Evolutionary conservation across 1,140 invertebrate species (phyloP), one percentile per base, ranked within the genome.

Genomic region (Neuroterus valhalla): DNA sequence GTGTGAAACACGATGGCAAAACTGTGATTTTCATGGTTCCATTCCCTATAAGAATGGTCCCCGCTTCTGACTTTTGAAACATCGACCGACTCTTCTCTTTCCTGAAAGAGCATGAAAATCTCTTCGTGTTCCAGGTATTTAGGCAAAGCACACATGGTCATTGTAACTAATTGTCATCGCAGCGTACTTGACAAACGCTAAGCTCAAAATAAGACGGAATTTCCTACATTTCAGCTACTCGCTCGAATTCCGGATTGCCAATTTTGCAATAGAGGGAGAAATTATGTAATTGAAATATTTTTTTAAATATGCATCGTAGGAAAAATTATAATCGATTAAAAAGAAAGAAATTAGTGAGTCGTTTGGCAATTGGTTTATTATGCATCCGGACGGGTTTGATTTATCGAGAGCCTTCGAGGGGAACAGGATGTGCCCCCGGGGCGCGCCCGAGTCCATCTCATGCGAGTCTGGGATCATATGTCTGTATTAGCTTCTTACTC

Each of bases 331-430:
- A 5, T 8, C 3, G 3, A 38, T 38, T 38, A 55, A 55, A 31
- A 1, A 21, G 26, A 55, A 21, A 50, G 17, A n/a, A 17, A 5
- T 19, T 8, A 75, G 74, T 76, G 82, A 83, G 74, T 79, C 78
- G 81, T 81, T 81, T 70, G 75, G 72, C 82, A 83, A 83, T 83
- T 83, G 82, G 81, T 77, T 79, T 71, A 82, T 82, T 83, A 81
- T 81, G 78, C 81, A 83, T 82, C 81, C 77, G 79, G 79, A 72
- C 73, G 73, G 75, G 79, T 83, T 83, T 82, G 81, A 81, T 84
- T 84, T 84, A 84, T 84, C 76, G 79, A 72, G 71, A 68, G 76
- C 68, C 78, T 77, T 72, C 71, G 73, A 82, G 78, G 75, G 78
- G 76, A 81, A 80, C 79, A 82, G 81, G 81, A 83, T 84, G 68